phyloP scores from a whole-genome alignment of 2,113 vertebrate genomes.

The Pelodiscus sinensis region DNA sequence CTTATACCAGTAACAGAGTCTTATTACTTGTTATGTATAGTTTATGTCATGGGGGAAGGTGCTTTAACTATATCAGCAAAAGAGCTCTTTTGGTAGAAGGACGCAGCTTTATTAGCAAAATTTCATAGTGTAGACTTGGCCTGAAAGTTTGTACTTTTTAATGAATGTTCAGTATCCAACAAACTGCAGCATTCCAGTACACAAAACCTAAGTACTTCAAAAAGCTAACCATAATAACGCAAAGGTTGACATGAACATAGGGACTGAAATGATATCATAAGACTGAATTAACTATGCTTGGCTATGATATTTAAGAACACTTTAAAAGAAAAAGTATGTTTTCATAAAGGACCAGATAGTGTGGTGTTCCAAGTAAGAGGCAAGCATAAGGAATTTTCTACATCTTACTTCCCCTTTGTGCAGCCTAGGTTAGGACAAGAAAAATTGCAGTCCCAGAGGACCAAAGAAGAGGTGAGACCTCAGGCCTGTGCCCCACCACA shows the following conservation, averaged over 20 bases:
- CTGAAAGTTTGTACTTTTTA: background rate
- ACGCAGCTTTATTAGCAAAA: too few relatives aligned
- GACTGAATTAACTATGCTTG: background rate
- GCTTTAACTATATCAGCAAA: background rate
- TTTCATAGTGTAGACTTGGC: background rate
- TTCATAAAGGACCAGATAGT: background rate
- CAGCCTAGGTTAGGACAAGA: background rate
- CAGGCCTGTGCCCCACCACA: fast-evolving
- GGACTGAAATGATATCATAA: background rate
- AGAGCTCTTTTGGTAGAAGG: background rate
- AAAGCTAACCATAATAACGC: background rate
- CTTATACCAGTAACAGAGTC: background rate
- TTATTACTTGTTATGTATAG: background rate
- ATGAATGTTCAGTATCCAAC: too few relatives aligned
- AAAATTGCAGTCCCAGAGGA: background rate
- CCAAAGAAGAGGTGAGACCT: fast-evolving
- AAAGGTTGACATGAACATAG: background rate
- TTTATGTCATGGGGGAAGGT: background rate
- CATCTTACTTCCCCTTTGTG: background rate
- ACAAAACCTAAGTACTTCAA: background rate
- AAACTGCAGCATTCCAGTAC: too few relatives aligned
- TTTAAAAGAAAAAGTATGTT: background rate
- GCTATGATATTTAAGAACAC: background rate
- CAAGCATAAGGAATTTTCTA: background rate
- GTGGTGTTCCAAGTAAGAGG: background rate